phyloP scores from a whole-genome alignment of 2,888 invertebrate species.

The Chrysina gloriosa region DNA sequence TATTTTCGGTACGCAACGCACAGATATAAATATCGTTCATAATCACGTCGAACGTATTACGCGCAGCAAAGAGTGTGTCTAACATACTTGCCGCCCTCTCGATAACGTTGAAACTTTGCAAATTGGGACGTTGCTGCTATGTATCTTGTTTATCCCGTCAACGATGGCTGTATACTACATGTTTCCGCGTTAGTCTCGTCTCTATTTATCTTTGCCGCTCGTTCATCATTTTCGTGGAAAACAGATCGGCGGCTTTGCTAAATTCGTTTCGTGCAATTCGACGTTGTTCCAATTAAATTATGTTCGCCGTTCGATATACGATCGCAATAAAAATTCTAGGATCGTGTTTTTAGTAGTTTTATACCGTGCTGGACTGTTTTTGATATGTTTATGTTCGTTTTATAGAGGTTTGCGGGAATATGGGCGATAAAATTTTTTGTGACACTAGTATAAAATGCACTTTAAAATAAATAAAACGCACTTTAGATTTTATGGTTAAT shows the following conservation, averaged over 20 bases:
- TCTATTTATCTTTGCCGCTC: background rate
- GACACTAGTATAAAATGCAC: background rate
- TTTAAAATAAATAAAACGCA: slow-evolving; percentile 1
- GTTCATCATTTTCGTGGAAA: background rate
- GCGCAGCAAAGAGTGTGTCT: too few relatives aligned
- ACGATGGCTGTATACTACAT: background rate
- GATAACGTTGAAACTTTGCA: slow-evolving; percentile 1
- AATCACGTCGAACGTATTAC: too few relatives aligned
- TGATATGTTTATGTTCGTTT: slow-evolving; percentile 12
- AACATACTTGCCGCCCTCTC: background rate
- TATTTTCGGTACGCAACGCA: too few relatives aligned
- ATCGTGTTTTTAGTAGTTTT: background rate
- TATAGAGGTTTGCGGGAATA: background rate
- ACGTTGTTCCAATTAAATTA: slow-evolving; percentile 8
- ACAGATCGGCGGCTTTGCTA: background rate
- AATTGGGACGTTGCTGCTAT: background rate
- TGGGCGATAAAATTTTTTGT: background rate
- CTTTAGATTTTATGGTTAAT: too few relatives aligned
- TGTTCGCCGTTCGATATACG: background rate
- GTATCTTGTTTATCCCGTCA: background rate
- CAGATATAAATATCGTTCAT: too few relatives aligned
- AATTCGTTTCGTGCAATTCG: background rate
- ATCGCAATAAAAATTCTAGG: background rate
- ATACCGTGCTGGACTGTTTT: background rate
- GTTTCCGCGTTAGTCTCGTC: background rate